Percentiles rank a stretch among this genome's conserved stretches.
Conservation (phyloP, 2,797 vertebrate species). For the Sebastes matsubarae region DNA sequence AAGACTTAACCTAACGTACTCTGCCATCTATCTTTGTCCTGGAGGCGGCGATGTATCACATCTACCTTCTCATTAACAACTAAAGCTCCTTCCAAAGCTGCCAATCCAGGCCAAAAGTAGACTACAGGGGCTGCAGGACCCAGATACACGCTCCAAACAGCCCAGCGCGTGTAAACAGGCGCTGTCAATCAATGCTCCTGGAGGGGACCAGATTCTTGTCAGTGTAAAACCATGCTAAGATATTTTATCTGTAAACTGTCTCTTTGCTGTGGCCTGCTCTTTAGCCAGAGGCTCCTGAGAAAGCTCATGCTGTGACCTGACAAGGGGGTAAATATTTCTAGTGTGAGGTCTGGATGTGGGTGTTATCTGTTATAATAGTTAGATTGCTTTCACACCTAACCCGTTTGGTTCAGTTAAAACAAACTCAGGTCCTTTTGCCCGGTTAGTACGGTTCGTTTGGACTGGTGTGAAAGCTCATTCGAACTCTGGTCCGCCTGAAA, state of each 20-base stretch:
- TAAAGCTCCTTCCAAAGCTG: conserved; percentile 34
- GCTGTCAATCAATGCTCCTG: conserved; percentile 59
- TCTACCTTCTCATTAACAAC: conserved; percentile 58
- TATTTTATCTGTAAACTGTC: conserved; percentile 3
- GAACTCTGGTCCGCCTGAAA: too few relatives aligned
- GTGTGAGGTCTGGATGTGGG: not conserved
- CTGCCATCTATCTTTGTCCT: conserved; percentile 42
- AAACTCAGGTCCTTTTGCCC: too few relatives aligned
- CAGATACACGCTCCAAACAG: conserved; percentile 47
- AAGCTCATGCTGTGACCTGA: not conserved
- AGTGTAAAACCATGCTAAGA: not conserved
- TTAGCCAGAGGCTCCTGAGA: not conserved
- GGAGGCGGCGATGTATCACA: conserved; percentile 25
- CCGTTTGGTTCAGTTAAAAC: too few relatives aligned
- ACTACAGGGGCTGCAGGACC: conserved; percentile 36
- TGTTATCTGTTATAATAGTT: not conserved
- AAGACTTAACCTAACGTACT: conserved; percentile 54
- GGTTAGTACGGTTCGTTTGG: too few relatives aligned
- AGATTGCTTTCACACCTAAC: too few relatives aligned
- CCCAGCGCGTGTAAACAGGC: conserved; percentile 57
- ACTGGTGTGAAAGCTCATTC: too few relatives aligned
- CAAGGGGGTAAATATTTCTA: not conserved
- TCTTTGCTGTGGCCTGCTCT: not conserved
- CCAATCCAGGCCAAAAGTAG: conserved; percentile 37
- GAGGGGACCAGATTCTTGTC: conserved; percentile 23